Percentiles rank a stretch among this genome's conserved stretches.
phyloP scores from a whole-genome alignment of 2,888 invertebrate genomes.

The Alviniconcha strummeri region DNA sequence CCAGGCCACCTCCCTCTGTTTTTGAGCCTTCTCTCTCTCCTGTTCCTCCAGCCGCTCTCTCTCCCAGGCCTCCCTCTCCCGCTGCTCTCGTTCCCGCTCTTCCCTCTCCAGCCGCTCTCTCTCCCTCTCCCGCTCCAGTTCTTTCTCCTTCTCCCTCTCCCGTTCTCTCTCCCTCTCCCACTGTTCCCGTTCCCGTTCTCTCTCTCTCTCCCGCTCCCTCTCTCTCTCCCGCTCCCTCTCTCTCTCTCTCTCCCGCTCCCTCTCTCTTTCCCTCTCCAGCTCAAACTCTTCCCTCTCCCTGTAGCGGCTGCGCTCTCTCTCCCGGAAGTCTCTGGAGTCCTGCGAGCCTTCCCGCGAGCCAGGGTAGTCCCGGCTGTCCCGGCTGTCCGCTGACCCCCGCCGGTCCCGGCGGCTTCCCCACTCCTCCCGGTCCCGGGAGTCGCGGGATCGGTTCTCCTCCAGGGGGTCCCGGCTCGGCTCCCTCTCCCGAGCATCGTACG shows the following conservation, averaged over 20 bases:
- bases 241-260: slow-evolving; percentile 35
- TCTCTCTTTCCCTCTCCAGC: slow-evolving; percentile 34
- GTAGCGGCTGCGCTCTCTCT: slow-evolving; percentile 38
- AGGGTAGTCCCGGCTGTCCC: slow-evolving; percentile 43
- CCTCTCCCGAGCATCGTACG: slow-evolving; percentile 43
- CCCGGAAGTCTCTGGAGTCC: slow-evolving; percentile 46
- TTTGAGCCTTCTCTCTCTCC: slow-evolving; percentile 23
- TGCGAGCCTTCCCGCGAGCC: slow-evolving; percentile 47
- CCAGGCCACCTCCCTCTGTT: slow-evolving; percentile 31
- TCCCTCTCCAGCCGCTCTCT: slow-evolving; percentile 27
- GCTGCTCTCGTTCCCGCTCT: slow-evolving; percentile 17
- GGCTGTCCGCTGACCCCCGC: slow-evolving; percentile 38
- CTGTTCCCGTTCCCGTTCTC: slow-evolving; percentile 21
- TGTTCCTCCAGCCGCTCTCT: slow-evolving; percentile 32
- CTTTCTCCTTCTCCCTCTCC: slow-evolving; percentile 34
- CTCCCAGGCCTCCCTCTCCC: slow-evolving; percentile 30
- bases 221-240: slow-evolving; percentile 29
- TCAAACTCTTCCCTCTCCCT: slow-evolving; percentile 40
- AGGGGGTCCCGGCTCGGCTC: slow-evolving; percentile 35
- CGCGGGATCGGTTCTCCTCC: slow-evolving; percentile 50
- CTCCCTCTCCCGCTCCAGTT: slow-evolving; percentile 28
- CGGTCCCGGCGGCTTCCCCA: slow-evolving; percentile 46
- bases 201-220: slow-evolving; percentile 21
- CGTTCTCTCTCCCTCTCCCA: slow-evolving; percentile 20
- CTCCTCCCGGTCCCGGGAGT: slow-evolving; percentile 47